Conservation (phyloP, 2,888 invertebrate genomes). For the Teleiodes luculella region DNA sequence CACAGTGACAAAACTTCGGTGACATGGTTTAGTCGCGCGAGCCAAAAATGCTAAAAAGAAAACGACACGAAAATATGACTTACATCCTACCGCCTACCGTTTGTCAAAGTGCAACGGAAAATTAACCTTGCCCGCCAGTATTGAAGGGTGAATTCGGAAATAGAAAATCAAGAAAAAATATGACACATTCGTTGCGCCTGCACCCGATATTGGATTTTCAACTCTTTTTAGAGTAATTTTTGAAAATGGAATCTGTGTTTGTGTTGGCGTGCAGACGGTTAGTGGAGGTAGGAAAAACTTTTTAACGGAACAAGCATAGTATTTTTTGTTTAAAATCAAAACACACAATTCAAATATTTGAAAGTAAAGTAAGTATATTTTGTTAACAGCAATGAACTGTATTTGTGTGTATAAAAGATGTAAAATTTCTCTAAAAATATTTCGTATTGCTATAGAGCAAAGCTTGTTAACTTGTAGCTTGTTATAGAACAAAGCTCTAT, state of each 20-base stretch:
- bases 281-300: background rate
- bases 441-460: background rate
- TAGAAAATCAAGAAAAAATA: slow-evolving; percentile 37
- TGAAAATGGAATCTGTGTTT: slow-evolving; percentile 61
- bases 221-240: slow-evolving; percentile 66
- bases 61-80: slow-evolving; percentile 34
- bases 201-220: slow-evolving; percentile 57
- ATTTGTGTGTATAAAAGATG: background rate
- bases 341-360: too few relatives aligned
- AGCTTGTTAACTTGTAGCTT: too few relatives aligned
- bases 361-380: slow-evolving; percentile 12
- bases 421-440: background rate
- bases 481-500: too few relatives aligned
- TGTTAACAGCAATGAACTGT: slow-evolving; percentile 2
- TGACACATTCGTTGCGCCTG: slow-evolving; percentile 31
- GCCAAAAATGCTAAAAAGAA: slow-evolving; percentile 40
- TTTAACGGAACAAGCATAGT: slow-evolving; percentile 6
- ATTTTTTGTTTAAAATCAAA: slow-evolving; percentile 11
- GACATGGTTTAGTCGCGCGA: slow-evolving; percentile 52
- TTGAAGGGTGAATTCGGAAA: slow-evolving; percentile 28
- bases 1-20: slow-evolving; percentile 37
- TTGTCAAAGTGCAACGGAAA: slow-evolving; percentile 28
- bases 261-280: slow-evolving; percentile 39
- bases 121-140: slow-evolving; percentile 23
- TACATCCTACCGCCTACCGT: slow-evolving; percentile 39